Percentiles rank a stretch among this genome's conserved stretches.
phyloP scores from a whole-genome alignment of 2,888 invertebrate species.

The Diarsia brunnea region DNA sequence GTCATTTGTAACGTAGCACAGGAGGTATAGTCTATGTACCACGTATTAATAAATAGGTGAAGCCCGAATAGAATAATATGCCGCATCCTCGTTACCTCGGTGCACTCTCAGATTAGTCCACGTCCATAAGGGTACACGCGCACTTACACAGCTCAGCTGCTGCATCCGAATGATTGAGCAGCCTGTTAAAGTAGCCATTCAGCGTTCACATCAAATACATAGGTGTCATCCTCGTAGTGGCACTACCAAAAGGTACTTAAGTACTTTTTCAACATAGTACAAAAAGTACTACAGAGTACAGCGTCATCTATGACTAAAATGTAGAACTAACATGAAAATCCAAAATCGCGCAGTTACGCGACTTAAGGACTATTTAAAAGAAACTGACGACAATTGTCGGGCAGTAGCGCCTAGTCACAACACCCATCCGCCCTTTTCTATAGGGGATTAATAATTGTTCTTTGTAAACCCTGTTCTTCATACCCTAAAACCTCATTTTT shows the following conservation, averaged over 20 bases:
- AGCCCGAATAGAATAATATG: conserved; percentile 92
- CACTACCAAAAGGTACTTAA: too few species aligned
- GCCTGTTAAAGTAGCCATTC: neutral
- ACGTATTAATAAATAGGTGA: conserved; percentile 86
- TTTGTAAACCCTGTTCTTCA: neutral
- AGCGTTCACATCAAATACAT: too few species aligned
- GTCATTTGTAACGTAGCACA: conserved; percentile 46
- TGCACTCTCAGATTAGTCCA: conserved; percentile 75
- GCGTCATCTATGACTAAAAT: too few species aligned
- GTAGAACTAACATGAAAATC: too few species aligned
- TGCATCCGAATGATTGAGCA: neutral
- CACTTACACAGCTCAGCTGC: neutral
- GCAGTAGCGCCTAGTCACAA: neutral
- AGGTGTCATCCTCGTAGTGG: too few species aligned
- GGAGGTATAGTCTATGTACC: conserved; percentile 60
- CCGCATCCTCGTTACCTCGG: conserved; percentile 92
- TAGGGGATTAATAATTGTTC: neutral
- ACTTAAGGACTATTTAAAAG: too few species aligned
- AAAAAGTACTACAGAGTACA: too few species aligned
- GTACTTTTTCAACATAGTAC: too few species aligned
- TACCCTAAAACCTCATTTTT: neutral
- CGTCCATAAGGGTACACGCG: conserved; percentile 67
- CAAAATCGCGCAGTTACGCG: too few species aligned
- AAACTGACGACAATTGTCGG: neutral
- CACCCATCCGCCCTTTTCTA: neutral